Evolutionary conservation across 2,888 invertebrate genomes (phyloP).

Genomic region (Zaprionus bogoriensis): DNA sequence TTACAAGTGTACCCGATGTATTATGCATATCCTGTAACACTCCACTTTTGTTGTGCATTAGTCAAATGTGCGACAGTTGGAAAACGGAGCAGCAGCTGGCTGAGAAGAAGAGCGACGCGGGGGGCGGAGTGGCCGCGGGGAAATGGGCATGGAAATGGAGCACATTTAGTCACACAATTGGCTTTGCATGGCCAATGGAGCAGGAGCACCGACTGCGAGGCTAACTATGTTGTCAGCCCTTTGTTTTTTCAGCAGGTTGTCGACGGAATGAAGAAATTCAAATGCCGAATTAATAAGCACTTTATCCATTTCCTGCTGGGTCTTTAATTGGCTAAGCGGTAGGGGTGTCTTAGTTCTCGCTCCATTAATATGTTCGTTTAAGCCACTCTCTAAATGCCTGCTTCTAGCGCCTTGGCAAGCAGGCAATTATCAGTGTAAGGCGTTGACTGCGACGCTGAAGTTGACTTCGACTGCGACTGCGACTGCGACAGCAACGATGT

Average conservation of each 20-base stretch:
- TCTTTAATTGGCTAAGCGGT: slow-evolving; percentile 38
- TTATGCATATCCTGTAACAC: slow-evolving; percentile 80
- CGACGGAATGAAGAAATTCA: slow-evolving; percentile 71
- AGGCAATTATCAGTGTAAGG: slow-evolving; percentile 47
- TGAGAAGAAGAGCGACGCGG: not conserved
- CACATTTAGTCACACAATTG: slow-evolving; percentile 72
- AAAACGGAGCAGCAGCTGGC: slow-evolving; percentile 46
- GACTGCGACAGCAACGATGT: slow-evolving; percentile 4
- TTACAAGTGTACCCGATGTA: slow-evolving; percentile 78
- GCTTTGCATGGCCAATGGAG: slow-evolving; percentile 53
- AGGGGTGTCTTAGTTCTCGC: slow-evolving; percentile 17
- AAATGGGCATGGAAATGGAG: slow-evolving; percentile 56
- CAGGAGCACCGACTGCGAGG: slow-evolving; percentile 19
- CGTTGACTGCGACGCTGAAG: too few relatives aligned
- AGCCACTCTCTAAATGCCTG: slow-evolving; percentile 26
- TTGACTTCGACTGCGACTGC: slow-evolving; percentile 8
- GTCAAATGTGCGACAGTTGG: slow-evolving; percentile 75
- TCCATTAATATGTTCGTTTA: slow-evolving; percentile 48
- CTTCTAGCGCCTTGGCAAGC: not conserved
- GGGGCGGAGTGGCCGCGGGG: not conserved
- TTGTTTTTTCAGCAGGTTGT: slow-evolving; percentile 35
- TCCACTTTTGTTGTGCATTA: slow-evolving; percentile 79
- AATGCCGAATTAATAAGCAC: slow-evolving; percentile 72
- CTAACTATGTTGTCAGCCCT: slow-evolving; percentile 54
- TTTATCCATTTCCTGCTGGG: slow-evolving; percentile 47